Conservation (phyloP, 2,797 vertebrate genomes). For the Synanceia verrucosa region DNA sequence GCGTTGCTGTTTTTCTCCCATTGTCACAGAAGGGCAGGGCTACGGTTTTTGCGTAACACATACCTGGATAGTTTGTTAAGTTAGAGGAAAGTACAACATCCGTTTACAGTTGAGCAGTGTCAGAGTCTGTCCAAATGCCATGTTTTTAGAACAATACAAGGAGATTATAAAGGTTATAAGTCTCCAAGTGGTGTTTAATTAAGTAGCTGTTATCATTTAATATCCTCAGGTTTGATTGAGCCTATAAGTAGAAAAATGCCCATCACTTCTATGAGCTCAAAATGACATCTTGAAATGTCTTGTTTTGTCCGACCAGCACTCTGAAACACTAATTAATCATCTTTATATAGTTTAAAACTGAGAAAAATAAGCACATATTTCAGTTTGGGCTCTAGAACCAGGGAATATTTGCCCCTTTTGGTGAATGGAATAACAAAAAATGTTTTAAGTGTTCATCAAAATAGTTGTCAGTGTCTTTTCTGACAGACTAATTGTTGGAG, state of each 20-base stretch:
- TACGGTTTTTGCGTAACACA: not conserved
- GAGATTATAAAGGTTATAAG: not conserved
- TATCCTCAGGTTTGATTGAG: not conserved
- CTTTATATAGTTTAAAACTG: not conserved
- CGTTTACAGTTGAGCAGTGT: not conserved
- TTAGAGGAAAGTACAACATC: not conserved
- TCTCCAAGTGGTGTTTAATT: not conserved
- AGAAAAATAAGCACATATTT: not conserved
- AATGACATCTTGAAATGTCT: not conserved
- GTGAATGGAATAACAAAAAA: not conserved
- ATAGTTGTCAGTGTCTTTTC: not conserved
- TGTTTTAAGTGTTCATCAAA: not conserved
- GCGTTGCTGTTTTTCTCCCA: not conserved
- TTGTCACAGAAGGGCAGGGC: conserved; percentile 37
- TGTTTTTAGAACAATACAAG: not conserved
- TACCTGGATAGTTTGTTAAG: not conserved
- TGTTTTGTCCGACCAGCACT: not conserved
- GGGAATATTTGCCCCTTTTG: not conserved
- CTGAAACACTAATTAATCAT: not conserved
- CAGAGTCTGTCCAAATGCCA: not conserved
- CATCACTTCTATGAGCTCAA: not conserved
- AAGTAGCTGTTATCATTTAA: not conserved
- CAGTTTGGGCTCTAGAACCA: not conserved
- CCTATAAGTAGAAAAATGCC: not conserved
- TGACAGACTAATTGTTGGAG: not conserved